A percentile compares a stretch with the other conserved stretches of the same genome.
phyloP scores from a whole-genome alignment of 2,888 invertebrate genomes.

The Drosophila emarginata region DNA sequence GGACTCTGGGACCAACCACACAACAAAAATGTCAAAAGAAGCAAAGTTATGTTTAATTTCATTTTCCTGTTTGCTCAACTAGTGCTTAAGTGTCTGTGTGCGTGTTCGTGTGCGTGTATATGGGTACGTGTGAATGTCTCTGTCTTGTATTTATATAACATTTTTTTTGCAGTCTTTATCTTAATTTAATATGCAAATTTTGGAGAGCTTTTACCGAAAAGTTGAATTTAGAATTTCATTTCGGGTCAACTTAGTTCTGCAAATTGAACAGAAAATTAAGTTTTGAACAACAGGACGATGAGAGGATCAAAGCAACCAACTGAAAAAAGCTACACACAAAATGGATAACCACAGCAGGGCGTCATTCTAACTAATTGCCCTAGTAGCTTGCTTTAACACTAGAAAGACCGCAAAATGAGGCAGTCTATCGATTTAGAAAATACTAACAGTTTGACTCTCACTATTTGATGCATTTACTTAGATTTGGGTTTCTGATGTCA shows the following conservation, averaged over 20 bases:
- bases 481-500: not conserved
- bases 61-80: conserved; percentile 41
- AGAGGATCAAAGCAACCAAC: not conserved
- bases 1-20: conserved; percentile 23
- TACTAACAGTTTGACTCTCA: too few relatives aligned
- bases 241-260: conserved; percentile 32
- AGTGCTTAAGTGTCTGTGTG: conserved; percentile 18
- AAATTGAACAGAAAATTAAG: conserved; percentile 65
- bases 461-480: not conserved
- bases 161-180: conserved; percentile 38
- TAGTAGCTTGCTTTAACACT: conserved; percentile 20
- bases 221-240: conserved; percentile 63
- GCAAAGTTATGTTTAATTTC: conserved; percentile 61
- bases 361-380: conserved; percentile 56
- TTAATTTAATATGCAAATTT: conserved; percentile 74
- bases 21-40: conserved; percentile 20
- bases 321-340: not conserved
- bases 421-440: not conserved
- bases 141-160: conserved; percentile 48
- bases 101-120: conserved; percentile 14
- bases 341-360: conserved; percentile 20
- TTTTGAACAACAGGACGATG: conserved; percentile 30
- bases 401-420: conserved; percentile 12
- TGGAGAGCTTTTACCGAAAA: conserved; percentile 44
- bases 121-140: not conserved